Base-by-base conservation (phyloP, 2,113 vertebrate species). In the Ciconia boyciana region DNA sequence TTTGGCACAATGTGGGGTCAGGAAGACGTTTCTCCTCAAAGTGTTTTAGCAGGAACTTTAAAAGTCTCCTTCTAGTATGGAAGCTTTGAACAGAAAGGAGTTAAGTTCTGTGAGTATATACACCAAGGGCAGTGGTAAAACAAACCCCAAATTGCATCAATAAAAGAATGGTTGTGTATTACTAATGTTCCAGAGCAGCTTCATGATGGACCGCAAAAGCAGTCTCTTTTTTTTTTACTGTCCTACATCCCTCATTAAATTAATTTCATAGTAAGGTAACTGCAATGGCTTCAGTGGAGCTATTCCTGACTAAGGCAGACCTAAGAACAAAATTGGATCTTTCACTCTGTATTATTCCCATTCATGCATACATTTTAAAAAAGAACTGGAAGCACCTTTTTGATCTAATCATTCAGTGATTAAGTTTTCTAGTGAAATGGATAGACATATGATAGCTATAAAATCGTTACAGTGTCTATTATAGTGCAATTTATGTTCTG, bases 341-440 rank as follows among this genome's bases (percentile, higher is more conserved):
- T 77, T 69, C 29, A 39, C 24, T 89, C 66, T 70, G 6, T 80
- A 13, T 93, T 74, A 72, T 70, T 85, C 22, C 55, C 66, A 79
- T 85, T 92, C 66, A 54, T 51, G 46, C 31, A 48, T 65, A 55
- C 6, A 20, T 71, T 84, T 66, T 7, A 25, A 64, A 93, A 66
- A 62, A 79, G 20, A 91, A 75, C 34, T 72, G 49, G 57, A 94
- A 87, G 29, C 31, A 72, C 70, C 61, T 72, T 91, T 93, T 84
- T 83, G 36, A 89, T 89, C 14, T 85, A 49, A 93, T 86, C 16
- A 71, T 74, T 88, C n/a, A 52, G 46, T 87, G 77, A 90, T 94
- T 76, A 85, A 80, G 57, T 44, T 84, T 86, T 72, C 76, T 72
- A 80, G 57, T 87, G 57, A 65, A 72, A 91, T 61, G 36, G 41